Percentiles rank a stretch among this genome's conserved stretches.
phyloP scores from a whole-genome alignment of 1,140 invertebrate genomes.

The Cydia amplana region DNA sequence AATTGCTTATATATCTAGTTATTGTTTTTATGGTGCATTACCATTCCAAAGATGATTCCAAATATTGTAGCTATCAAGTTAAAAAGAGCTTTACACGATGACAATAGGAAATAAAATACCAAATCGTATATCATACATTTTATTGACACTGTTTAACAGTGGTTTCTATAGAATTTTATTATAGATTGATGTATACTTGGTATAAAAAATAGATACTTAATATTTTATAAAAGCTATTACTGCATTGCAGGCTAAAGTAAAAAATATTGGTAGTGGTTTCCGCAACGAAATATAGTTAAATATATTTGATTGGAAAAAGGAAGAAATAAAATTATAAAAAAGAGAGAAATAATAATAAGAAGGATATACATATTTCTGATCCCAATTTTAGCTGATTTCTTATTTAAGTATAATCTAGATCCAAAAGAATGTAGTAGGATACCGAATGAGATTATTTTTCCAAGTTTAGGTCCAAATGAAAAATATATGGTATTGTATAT shows the following conservation, averaged over 20 bases:
- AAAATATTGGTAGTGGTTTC: not conserved
- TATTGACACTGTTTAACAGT: conserved; percentile 48
- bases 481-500: conserved; percentile 22
- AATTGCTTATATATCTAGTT: no score
- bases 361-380: conserved; percentile 9
- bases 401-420: conserved; percentile 15
- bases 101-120: conserved; percentile 61
- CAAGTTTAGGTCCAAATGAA: conserved; percentile 10
- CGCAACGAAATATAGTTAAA: not conserved
- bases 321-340: not conserved
- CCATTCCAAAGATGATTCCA: conserved; percentile 62
- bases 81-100: conserved; percentile 64
- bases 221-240: not conserved
- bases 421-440: not conserved
- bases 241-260: not conserved
- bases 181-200: conserved; percentile 32
- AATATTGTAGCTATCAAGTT: conserved; percentile 44
- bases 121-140: conserved; percentile 41
- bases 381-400: not conserved
- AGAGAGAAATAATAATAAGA: conserved; percentile 8
- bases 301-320: not conserved
- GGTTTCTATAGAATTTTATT: conserved; percentile 39
- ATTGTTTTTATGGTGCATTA: not conserved
- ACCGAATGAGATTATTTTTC: conserved; percentile 32
- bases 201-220: not conserved